Evolutionary conservation across 2,888 invertebrate species (phyloP), one percentile per base, ranked within the genome.

Genomic region (Axea sp.): DNA sequence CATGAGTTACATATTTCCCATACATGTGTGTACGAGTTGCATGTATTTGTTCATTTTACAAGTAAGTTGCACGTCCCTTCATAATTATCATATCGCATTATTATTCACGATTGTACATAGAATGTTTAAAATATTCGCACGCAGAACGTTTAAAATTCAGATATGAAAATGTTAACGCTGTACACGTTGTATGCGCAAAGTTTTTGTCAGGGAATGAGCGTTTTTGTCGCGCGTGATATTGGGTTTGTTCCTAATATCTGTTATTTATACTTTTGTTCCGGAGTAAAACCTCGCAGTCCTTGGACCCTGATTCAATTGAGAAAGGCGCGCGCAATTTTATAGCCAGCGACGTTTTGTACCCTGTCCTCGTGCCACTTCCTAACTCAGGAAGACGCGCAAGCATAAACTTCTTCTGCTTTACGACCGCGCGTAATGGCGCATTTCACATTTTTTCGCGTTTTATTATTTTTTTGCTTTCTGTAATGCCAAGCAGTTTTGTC

Each of bases 311-410:
- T 71, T 67, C 71, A 37, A 62, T 71, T 62, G 75, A 67, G 75
- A 75, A 75, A 75, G 67, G 75, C 67, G 45, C 71, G 69, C 65
- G 33, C 45, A 33, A 53, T 74, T 69, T 74, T 74, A 59, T 51
- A 64, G 51, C 47, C 1, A 24, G 9, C 45, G 45, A 35, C 47
- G 39, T 64, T 71, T 67, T 45, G 62, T 45, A 55, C 65, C 71
- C 65, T 33, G 74, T 69, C 74, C 74, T 75, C 74, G 74, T 75
- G 69, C 74, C 65, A 75, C 65, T 69, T 74, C 60, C 69, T 59
- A 64, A 47, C 64, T 59, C 57, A 53, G 39, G 59, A 64, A 68
- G 64, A 74, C 62, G 57, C 11, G 31, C 64, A 24, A 45, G 15
- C 72, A 49, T 69, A 60, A 69, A 69, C 51, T 60, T 55, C 33